Base-by-base conservation (phyloP, 2,797 vertebrate species). In the Sciaenops ocellatus region DNA sequence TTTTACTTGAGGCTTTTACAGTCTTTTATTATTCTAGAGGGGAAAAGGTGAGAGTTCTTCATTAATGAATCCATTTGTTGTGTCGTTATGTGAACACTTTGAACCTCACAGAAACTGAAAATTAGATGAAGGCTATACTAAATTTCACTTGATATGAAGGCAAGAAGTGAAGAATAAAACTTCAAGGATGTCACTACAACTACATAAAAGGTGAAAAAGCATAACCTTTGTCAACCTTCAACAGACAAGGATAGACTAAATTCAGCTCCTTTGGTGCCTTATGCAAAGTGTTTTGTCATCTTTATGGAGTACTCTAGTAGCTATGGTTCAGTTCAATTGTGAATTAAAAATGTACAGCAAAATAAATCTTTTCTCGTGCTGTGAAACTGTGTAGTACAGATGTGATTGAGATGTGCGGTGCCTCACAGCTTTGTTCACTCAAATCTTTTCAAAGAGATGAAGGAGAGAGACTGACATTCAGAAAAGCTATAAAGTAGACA, bases 401-500 rank as follows among this genome's bases (percentile, higher is more conserved):
- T 75, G 26, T 64, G 81, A 78, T 55, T 57, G 69, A 78, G 84
- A 76, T 68, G 77, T 68, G 75, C 9, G 3, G 13, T 4, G 72
- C 48, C 16, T 76, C 5, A 10, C 54, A 51, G 69, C 67, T 80
- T 79, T 69, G 44, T 48, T 72, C 74, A 42, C 59, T 84, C 56
- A 41, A 34, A 82, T 15, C 47, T 71, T 54, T 82, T 77, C 70
- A 73, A 76, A 85, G 64, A 75, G 76, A 82, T 28, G 64, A 74
- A 50, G 68, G 78, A 57, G 69, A 62, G 80, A 66, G 38, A 76
- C 55, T 84, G 79, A 75, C 80, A 87, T 87, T 81, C 77, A 75
- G 77, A 85, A 67, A 13, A 83, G 73, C 82, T 60, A 62, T 76
- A 81, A 81, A 83, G 73, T 61, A 81, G 82, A 80, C 77, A 60